Evolutionary conservation across 92 coral and sea anemone genomes (phyloP), one percentile per base, ranked within the genome.

Genomic region (Epizoanthus ramosus): DNA sequence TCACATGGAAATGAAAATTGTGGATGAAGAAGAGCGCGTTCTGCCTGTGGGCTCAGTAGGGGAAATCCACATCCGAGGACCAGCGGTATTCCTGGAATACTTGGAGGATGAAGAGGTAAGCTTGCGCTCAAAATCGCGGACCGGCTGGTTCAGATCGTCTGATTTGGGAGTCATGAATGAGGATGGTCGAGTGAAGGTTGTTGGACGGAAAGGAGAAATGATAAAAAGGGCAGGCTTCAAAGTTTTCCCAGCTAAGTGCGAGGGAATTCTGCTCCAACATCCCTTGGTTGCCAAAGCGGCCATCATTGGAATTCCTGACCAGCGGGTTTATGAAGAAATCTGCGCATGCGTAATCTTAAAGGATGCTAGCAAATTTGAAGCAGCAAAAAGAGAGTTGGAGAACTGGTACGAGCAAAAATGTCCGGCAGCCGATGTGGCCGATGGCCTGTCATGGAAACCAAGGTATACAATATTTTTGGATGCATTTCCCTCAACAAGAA

Each of bases 1-100:
- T 28, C 81, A 85, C 22, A 58, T 41, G 13, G 91, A 88, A 63
- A 14, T 88, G 68, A 83, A 88, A 61, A 66, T 88, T 7, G 84
- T 63, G 8, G 39, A 77, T 24, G 60, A 77, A 12, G 75, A 83
- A 10, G 71, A 79, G 60, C 45, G 68, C 8, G 15, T 79, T 14
- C 67, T 84, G 1, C 91, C 82, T 1, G 52, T 77, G 1, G 76
- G 58, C 2, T 57, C 80, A 8, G 64, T 71, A 1, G 75, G 75
- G 8, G 75, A 71, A n/a, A 57, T 71, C 3, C 58, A 71, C 23
- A 57, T 43, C 28, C 23, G 75, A 10, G 75, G 75, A 19, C 75
- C 75, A 4, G 47, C 47, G 75, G 15, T 71, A n/a, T 71, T 71
- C 57, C 56, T 16, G 75, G 75, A 71, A n/a, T 71, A 71, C 23